Evolutionary conservation across 2,797 vertebrate species (phyloP).

Genomic region (Coluber constrictor): DNA sequence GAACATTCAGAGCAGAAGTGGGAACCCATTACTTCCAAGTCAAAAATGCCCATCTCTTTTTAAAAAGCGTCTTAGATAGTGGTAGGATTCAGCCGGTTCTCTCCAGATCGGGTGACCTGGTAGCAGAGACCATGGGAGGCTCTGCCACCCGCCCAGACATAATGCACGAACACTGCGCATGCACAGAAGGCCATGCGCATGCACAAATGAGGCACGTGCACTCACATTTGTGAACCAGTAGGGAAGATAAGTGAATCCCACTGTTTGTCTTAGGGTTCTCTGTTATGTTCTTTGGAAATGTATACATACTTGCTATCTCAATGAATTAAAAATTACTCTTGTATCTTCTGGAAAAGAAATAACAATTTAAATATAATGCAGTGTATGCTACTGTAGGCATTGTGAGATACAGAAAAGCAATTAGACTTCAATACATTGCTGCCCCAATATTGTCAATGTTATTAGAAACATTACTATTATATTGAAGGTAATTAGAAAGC

Average conservation of each 20-base stretch:
- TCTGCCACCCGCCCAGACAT: too few species aligned
- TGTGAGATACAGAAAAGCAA: neutral
- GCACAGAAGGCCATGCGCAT: too few species aligned
- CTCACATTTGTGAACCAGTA: too few species aligned
- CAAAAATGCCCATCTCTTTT: neutral
- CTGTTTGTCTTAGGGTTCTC: too few species aligned
- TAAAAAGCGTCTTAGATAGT: neutral
- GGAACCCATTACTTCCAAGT: neutral
- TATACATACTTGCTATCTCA: neutral
- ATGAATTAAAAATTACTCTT: neutral
- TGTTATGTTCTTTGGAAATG: neutral
- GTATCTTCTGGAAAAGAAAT: neutral
- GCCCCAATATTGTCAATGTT: neutral
- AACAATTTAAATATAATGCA: neutral
- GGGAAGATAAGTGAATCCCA: too few species aligned
- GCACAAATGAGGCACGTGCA: fast-evolving
- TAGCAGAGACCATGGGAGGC: too few species aligned
- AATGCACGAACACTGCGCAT: too few species aligned
- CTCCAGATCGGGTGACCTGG: too few species aligned
- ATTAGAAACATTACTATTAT: neutral
- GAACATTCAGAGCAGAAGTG: fast-evolving
- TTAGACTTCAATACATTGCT: neutral
- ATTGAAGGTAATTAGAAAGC: neutral
- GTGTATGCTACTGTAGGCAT: too few species aligned
- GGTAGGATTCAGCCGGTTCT: too few species aligned